Evolutionary conservation across 2,797 vertebrate genomes (phyloP).

Genomic region (Sardinella longiceps): DNA sequence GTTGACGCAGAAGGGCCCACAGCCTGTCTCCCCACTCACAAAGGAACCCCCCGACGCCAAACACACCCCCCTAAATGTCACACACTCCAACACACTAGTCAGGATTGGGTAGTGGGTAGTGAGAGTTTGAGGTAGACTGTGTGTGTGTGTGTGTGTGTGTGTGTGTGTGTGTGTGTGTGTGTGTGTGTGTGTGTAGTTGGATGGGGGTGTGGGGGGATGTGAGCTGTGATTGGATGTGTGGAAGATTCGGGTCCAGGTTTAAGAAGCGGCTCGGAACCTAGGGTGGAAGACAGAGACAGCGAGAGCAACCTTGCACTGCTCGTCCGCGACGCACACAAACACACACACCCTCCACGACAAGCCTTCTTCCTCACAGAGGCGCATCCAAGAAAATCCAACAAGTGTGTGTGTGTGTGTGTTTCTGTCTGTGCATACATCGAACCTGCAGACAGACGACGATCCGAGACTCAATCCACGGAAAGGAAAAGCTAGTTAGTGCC

Average conservation of each 20-base stretch:
- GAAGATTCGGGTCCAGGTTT: slow-evolving; percentile 40
- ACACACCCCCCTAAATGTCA: slow-evolving; percentile 59
- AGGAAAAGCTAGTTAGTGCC: too few species aligned
- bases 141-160: slow-evolving; percentile 13
- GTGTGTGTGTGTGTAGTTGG: slow-evolving; percentile 19
- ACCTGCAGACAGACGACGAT: background rate
- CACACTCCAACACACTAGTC: slow-evolving; percentile 29
- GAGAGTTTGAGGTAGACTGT: background rate
- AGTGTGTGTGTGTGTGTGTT: slow-evolving; percentile 32
- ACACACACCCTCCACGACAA: slow-evolving; percentile 49
- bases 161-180: background rate
- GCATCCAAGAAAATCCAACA: slow-evolving; percentile 42
- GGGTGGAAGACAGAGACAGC: slow-evolving; percentile 34
- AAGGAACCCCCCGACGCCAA: slow-evolving; percentile 54
- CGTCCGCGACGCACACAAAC: slow-evolving; percentile 24
- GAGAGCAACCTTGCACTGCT: background rate
- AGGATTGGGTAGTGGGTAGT: background rate
- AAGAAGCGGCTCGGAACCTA: slow-evolving; percentile 37
- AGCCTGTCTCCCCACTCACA: slow-evolving; percentile 59
- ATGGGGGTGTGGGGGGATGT: slow-evolving; percentile 31
- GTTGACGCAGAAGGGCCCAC: slow-evolving; percentile 79
- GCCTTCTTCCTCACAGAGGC: slow-evolving; percentile 53
- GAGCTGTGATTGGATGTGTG: slow-evolving; percentile 41
- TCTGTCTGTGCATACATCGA: background rate
- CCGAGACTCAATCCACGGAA: background rate